Base-by-base conservation (phyloP, 1,140 invertebrate species). In the Aphis craccivora region DNA sequence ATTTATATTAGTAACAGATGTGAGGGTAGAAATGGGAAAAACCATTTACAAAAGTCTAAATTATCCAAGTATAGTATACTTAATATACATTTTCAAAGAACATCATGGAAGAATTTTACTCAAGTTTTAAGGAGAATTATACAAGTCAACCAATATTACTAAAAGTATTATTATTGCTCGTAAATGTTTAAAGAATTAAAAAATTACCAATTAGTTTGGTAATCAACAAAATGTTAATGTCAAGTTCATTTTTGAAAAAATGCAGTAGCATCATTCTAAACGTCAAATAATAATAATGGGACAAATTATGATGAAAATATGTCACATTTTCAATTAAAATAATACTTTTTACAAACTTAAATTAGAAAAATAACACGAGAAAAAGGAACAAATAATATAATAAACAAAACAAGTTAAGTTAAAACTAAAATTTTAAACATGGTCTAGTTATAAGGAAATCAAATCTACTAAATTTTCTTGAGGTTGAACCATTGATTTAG, bases 401-500 rank as follows among this genome's bases (percentile, higher is more conserved):
- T 89, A 55, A 89, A 55, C 35, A 55, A 89, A 87, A 53, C 87
- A 55, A 35, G 35, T 55, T 40, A 20, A 89, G 35, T 55, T 55
- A n/a, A 55, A 40, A 25, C 11, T 40, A 53, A 89, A 35, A 55
- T 89, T 1, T 89, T 89, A 1, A 55, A 89, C n/a, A 20, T 43
- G 30, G 35, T 55, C 7, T 67, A 67, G 25, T 84, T 93, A 94
- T 53, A 94, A 40, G 23, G 94, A 53, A 60, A 94, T 94, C n/a
- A 94, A 83, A 86, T 94, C 94, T 43, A 91, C 30, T 55, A 94
- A 88, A 93, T 93, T 94, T 60, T 94, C 81, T 94, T 96, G 96
- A 0, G 97, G 97, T 94, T 97, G 97, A 6, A 97, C 97, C 96
- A 97, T 96, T 23, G 96, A 95, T 93, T 97, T 96, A 7, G 97